These are phyloP conservation scores for Vannuccia rotundouncinata DNA, from an alignment of 2,888 invertebrate species.

Conservation along the genomic window DNA sequence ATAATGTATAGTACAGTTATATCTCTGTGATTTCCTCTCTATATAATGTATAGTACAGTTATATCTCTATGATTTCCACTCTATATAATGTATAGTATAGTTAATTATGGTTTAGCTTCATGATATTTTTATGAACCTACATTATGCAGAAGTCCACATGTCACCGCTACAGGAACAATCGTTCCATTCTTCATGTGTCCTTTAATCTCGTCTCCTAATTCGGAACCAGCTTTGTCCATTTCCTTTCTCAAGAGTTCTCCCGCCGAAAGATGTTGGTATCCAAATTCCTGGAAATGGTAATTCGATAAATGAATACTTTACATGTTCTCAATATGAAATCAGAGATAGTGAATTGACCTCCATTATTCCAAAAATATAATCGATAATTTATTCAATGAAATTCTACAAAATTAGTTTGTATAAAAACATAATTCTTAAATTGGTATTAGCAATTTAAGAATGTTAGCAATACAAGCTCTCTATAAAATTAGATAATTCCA, in stretches of 20 bases:
- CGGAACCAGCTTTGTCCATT: slow-evolving; percentile 67
- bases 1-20: too few relatives aligned
- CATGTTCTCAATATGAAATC: too few relatives aligned
- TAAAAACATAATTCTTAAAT: neutral
- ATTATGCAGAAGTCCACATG: slow-evolving; percentile 83
- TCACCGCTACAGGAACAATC: slow-evolving; percentile 96
- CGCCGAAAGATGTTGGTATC: slow-evolving; percentile 61
- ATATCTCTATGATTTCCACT: too few relatives aligned
- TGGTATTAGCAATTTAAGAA: neutral
- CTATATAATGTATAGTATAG: too few relatives aligned
- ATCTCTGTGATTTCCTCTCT: too few relatives aligned
- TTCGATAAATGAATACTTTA: neutral
- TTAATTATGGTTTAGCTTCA: too few relatives aligned
- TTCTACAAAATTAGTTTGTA: neutral
- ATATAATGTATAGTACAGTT: too few relatives aligned
- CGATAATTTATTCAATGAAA: neutral
- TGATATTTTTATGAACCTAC: slow-evolving; percentile 62
- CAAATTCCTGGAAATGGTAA: slow-evolving; percentile 55
- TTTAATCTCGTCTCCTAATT: slow-evolving; percentile 81
- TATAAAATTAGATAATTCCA: neutral
- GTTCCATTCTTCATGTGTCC: slow-evolving; percentile 81
- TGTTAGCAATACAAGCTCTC: neutral
- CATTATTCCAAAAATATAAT: too few relatives aligned
- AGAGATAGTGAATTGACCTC: too few relatives aligned
- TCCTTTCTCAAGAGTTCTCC: slow-evolving; percentile 88